These are phyloP conservation scores for Catocala sponsa DNA, from an alignment of 2,888 invertebrate species.

Conservation along the genomic window DNA sequence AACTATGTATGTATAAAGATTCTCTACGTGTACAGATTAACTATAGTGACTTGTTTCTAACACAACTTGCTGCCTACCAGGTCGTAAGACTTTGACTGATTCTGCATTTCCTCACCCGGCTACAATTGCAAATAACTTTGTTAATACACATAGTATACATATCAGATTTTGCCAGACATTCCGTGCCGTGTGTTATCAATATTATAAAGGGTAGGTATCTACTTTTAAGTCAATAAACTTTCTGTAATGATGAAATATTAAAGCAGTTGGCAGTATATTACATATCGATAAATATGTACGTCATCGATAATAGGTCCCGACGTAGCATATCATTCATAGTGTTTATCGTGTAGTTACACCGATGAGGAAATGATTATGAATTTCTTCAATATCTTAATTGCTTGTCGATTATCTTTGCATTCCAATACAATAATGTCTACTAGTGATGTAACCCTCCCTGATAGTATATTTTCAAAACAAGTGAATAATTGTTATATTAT, in stretches of 20 bases:
- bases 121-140: too few relatives aligned
- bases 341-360: conserved; percentile 64
- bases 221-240: background rate
- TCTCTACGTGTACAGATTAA: too few relatives aligned
- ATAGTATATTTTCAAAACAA: conserved; percentile 41
- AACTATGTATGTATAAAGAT: too few relatives aligned
- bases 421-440: conserved; percentile 54
- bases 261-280: background rate
- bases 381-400: conserved; percentile 71
- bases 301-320: conserved; percentile 36
- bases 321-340: conserved; percentile 51
- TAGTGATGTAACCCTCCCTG: conserved; percentile 48
- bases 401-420: conserved; percentile 63
- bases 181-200: too few relatives aligned
- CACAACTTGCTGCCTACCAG: too few relatives aligned
- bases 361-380: conserved; percentile 61
- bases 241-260: conserved; percentile 19
- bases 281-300: conserved; percentile 28
- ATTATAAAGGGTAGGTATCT: too few relatives aligned
- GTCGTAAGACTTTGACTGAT: too few relatives aligned
- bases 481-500: conserved; percentile 23
- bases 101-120: too few relatives aligned
- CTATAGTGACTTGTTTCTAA: too few relatives aligned
- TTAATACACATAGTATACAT: too few relatives aligned
- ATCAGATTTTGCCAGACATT: too few relatives aligned